These are phyloP conservation scores for Urocitellus parryii DNA, from an alignment of 2,113 vertebrate genomes.

Conservation along the genomic window DNA sequence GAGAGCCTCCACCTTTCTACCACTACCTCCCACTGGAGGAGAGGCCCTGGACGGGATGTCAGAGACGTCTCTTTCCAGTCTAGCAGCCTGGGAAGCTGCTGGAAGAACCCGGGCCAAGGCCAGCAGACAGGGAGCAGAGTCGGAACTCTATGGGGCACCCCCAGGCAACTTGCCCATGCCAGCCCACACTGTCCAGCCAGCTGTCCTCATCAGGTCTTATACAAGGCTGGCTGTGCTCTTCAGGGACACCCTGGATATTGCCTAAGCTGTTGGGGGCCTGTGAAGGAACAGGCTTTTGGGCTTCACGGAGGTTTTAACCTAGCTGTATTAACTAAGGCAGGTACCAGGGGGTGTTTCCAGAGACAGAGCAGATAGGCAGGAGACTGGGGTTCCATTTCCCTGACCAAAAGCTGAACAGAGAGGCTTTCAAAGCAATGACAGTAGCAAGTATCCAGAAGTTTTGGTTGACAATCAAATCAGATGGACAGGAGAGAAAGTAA, in stretches of 20 bases:
- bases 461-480: not conserved
- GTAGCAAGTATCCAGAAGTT: not conserved
- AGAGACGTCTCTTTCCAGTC: not conserved
- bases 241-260: not conserved
- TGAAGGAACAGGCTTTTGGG: not conserved
- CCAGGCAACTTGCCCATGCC: not conserved
- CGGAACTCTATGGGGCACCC: not conserved
- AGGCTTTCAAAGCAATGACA: not conserved
- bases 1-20: constrained; percentile 12
- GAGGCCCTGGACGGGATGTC: not conserved
- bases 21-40: not conserved
- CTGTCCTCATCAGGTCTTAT: not conserved
- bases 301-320: not conserved
- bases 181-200: not conserved
- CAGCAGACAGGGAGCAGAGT: constrained; percentile 33
- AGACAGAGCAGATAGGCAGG: not conserved
- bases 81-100: not conserved
- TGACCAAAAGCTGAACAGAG: not conserved
- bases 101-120: constrained; percentile 1
- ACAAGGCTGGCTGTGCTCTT: not conserved
- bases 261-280: not conserved
- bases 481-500: not conserved
- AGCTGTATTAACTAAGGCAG: not conserved
- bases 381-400: not conserved
- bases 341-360: not conserved